Base-by-base conservation (phyloP, 2,888 invertebrate genomes). In the Ernsta delagoae region DNA sequence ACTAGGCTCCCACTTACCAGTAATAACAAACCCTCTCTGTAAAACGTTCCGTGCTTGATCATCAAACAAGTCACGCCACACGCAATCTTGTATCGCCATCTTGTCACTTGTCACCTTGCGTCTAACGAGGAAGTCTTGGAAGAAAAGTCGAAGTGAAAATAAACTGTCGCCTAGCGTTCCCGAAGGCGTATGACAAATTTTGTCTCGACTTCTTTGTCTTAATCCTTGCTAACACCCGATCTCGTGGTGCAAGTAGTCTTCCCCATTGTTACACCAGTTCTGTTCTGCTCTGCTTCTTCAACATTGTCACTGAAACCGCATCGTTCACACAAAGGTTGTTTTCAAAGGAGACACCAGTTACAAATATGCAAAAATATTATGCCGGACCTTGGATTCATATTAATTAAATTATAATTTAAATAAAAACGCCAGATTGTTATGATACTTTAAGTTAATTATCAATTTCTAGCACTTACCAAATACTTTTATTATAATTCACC, bases 231-330 rank as follows among this genome's bases (percentile, higher is more conserved):
- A 70, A 65, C 65, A 50, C 12, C 65, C n/a, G 57, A 69, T 80
- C 80, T 85, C 84, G 76, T 68, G 75, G 85, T 83, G 75, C 83
- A 74, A 70, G 70, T 67, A n/a, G 65, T 64, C 71, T 71, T 16
- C 36, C 39, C 64, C 59, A 69, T 69, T 64, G 69, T 64, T 65
- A 70, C 72, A 80, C 87, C 74, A 75, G 85, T 83, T 82, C 65
- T 34, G 80, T 79, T 75, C 80, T 78, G 87, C 85, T 85, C 87
- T 84, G 83, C 73, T 83, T 79, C 77, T 66, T 74, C 65, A 70
- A 77, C 73, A 74, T 75, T 76, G 75, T 77, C 12, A 34, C 53
- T 60, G 36, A 59, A 59, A 59, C 69, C 57, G 43, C 63, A 53
- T 59, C 69, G 36, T 54, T 59, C 43, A 16, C 41, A 63, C 63